Evolutionary conservation across 2,113 vertebrate species (phyloP).

Genomic region (Excalfactoria chinensis): DNA sequence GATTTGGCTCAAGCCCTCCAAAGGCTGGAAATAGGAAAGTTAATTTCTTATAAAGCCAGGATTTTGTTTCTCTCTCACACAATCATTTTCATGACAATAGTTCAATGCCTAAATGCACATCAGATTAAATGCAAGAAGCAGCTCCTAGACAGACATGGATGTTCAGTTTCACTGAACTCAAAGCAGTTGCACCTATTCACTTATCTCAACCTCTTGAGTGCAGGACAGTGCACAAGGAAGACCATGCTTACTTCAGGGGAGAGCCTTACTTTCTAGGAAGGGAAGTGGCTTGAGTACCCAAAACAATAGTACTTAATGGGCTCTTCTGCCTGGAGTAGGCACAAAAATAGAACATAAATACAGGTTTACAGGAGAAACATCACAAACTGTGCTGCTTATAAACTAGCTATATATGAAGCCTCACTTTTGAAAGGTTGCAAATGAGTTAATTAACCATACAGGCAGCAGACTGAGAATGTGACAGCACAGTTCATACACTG

Average conservation of each 20-base stretch:
- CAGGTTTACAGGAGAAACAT: not conserved
- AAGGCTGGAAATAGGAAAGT: not conserved
- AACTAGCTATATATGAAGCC: not conserved
- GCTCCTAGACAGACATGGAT: not conserved
- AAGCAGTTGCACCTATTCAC: not conserved
- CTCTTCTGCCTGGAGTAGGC: not conserved
- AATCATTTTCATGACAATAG: not conserved
- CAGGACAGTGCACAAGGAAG: not conserved
- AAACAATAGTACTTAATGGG: not conserved
- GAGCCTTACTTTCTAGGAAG: not conserved
- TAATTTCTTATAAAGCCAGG: not conserved
- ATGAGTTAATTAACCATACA: not conserved
- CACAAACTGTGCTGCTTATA: not conserved
- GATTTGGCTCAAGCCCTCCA: not conserved
- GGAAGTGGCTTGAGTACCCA: not conserved
- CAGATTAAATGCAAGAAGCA: not conserved
- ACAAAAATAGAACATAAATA: not conserved
- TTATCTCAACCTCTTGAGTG: rapidly evolving
- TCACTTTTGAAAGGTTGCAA: not conserved
- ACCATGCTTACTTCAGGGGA: rapidly evolving
- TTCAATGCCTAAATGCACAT: not conserved
- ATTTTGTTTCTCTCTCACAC: not conserved
- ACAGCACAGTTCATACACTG: not conserved
- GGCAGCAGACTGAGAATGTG: not conserved
- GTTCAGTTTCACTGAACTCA: not conserved